Conservation (phyloP, 2,113 vertebrate genomes). For the Falcunculus frontatus region DNA sequence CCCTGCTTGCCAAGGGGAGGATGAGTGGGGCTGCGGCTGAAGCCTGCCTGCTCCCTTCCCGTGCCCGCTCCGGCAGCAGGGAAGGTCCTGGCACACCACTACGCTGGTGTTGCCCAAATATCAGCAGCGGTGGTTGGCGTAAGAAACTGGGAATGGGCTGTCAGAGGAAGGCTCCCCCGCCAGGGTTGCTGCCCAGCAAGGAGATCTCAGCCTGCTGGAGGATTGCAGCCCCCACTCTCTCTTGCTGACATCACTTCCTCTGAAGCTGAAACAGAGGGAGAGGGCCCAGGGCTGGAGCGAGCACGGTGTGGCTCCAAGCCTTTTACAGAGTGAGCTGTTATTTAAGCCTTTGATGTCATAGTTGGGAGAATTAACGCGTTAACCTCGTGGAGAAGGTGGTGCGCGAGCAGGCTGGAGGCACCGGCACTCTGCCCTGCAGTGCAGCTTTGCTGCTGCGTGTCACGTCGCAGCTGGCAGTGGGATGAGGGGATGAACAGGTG, state of each 20-base stretch:
- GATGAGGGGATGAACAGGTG: background rate
- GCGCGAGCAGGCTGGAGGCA: background rate
- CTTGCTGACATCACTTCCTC: background rate
- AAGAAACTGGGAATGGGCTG: background rate
- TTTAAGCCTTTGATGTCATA: constrained; percentile 11
- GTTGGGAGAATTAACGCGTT: background rate
- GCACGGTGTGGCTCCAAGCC: background rate
- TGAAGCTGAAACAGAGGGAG: rapidly evolving
- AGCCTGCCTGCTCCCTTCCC: background rate
- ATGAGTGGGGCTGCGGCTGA: background rate
- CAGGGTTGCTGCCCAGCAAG: background rate
- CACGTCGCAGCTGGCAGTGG: background rate
- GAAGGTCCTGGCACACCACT: rapidly evolving
- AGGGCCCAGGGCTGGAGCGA: background rate
- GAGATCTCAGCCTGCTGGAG: background rate
- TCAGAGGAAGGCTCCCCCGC: background rate
- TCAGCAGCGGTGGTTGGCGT: background rate
- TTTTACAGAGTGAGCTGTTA: background rate
- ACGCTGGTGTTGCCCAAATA: rapidly evolving
- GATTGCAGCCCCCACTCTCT: background rate
- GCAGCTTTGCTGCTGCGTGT: background rate
- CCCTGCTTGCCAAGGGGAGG: background rate
- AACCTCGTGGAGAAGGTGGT: background rate
- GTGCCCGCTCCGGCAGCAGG: background rate
- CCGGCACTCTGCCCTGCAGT: background rate